Conservation (phyloP, 2,888 invertebrate species). For the Poecilobothrus nobilitatus region DNA sequence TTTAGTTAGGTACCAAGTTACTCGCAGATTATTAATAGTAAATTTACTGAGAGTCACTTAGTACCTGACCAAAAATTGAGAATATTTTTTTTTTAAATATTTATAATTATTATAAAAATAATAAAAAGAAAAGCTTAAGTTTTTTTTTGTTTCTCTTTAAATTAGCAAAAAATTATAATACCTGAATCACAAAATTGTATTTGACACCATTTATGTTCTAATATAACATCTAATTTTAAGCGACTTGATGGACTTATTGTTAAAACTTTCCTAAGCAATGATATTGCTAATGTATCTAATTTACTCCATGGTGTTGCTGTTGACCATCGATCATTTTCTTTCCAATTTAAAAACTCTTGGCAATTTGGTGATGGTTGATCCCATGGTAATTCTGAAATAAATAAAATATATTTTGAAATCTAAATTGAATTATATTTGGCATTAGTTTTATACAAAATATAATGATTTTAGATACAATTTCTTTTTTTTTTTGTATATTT, state of each 20-base stretch:
- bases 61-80: constrained; percentile 60
- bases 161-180: constrained; percentile 30
- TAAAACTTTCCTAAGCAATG: constrained; percentile 68
- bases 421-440: too few species aligned
- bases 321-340: constrained; percentile 55
- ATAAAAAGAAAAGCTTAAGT: not conserved
- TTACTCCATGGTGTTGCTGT: constrained; percentile 70
- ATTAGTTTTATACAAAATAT: too few species aligned
- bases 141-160: too few species aligned
- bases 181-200: constrained; percentile 43
- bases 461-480: too few species aligned
- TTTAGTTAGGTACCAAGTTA: constrained; percentile 42
- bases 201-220: constrained; percentile 67
- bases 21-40: constrained; percentile 39
- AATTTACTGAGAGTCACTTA: constrained; percentile 73
- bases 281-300: constrained; percentile 64
- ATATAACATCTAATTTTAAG: constrained; percentile 58
- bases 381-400: constrained; percentile 82
- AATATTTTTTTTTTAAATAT: constrained; percentile 19
- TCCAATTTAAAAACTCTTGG: constrained; percentile 67
- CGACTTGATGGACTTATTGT: constrained; percentile 58
- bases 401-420: not conserved
- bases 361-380: constrained; percentile 67
- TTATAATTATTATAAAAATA: not conserved
- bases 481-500: too few species aligned